A percentile compares a stretch with the other conserved stretches of the same genome.
Evolutionary conservation across 2,888 invertebrate genomes (phyloP).

Genomic region (Melieria omissa): DNA sequence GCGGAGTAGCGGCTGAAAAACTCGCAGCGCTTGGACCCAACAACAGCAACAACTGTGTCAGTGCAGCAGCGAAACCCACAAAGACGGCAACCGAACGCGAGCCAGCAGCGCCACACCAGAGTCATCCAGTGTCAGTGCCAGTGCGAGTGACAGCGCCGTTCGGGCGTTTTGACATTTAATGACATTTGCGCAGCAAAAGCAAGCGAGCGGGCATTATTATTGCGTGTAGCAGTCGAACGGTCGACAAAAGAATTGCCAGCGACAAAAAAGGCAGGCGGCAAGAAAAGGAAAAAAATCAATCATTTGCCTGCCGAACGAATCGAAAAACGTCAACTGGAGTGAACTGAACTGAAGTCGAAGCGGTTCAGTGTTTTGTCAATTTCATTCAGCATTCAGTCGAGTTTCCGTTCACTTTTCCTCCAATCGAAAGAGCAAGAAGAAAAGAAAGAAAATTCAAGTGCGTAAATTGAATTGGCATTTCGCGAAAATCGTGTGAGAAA

Average conservation of each 20-base stretch:
- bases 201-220: slow-evolving; percentile 19
- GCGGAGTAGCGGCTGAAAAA: too few species aligned
- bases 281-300: slow-evolving; percentile 26
- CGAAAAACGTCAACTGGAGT: too few species aligned
- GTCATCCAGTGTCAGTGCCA: background rate
- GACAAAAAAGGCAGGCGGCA: slow-evolving; percentile 10
- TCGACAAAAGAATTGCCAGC: slow-evolving; percentile 3
- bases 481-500: background rate
- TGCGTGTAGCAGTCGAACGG: slow-evolving; percentile 12
- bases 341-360: too few species aligned
- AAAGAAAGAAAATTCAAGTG: background rate
- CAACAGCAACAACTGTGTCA: too few species aligned
- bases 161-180: slow-evolving; percentile 42
- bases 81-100: too few species aligned
- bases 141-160: slow-evolving; percentile 21
- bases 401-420: too few species aligned
- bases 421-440: background rate
- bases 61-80: too few species aligned
- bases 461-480: background rate
- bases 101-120: too few species aligned
- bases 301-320: slow-evolving; percentile 1
- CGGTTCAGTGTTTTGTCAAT: too few species aligned
- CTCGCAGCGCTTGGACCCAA: too few species aligned
- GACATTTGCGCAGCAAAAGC: slow-evolving; percentile 34
- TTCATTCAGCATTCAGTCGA: too few species aligned